phyloP scores from a whole-genome alignment of 2,888 invertebrate species.

The Rapana venosa region DNA sequence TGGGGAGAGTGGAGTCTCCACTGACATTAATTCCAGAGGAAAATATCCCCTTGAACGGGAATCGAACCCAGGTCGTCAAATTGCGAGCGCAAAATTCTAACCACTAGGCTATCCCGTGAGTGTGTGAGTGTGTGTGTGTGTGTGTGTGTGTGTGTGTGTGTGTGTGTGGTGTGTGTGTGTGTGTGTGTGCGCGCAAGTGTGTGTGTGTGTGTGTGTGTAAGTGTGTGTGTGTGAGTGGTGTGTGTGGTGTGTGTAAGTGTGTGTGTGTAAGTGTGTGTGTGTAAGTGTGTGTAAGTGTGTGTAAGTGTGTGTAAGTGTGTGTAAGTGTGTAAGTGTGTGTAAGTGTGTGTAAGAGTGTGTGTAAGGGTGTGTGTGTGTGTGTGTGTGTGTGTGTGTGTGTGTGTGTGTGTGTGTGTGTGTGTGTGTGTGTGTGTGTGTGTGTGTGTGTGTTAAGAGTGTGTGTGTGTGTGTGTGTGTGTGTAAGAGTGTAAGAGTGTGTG shows the following conservation, averaged over 20 bases:
- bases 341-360: neutral
- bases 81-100: no score
- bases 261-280: neutral
- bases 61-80: no score
- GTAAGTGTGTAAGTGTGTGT: neutral
- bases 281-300: no score
- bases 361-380: neutral
- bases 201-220: neutral
- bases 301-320: neutral
- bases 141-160: no score
- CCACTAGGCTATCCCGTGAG: no score
- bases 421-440: constrained; percentile 10
- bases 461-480: neutral
- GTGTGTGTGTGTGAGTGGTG: neutral
- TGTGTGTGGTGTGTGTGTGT: no score
- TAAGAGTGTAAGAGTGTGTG: neutral
- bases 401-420: neutral
- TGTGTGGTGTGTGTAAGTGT: no score
- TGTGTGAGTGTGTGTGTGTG: neutral
- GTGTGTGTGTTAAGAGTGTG: neutral
- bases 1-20: no score
- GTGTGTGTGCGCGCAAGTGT: neutral
- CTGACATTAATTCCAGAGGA: no score
- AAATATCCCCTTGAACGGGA: no score
- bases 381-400: neutral